Evolutionary conservation across 2,888 invertebrate genomes (phyloP), one percentile per base, ranked within the genome.

Genomic region (Dascillus cervinus): DNA sequence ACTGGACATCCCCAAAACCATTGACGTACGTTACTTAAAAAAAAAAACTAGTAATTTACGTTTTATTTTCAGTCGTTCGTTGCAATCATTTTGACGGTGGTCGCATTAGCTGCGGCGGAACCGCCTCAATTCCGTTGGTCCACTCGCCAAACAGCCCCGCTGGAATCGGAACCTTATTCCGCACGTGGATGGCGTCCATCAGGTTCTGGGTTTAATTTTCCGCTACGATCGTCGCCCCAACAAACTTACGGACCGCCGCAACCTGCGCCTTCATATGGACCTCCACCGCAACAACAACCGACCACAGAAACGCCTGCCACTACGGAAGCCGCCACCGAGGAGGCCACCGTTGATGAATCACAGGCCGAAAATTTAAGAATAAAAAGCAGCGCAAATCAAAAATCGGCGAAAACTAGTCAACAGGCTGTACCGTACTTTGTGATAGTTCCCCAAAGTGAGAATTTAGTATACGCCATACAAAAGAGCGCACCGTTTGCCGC

Each of bases 101-200:
- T 64, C 9, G 58, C 65, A 3, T 41, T 64, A 55, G 62, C 55
- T 13, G 40, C 61, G 11, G 69, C 70, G 3, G 70, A 71, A 47
- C 64, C 69, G 10, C 66, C 67, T 20, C 46, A 47, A 3, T 58
- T 55, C 34, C 56, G 60, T 19, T 55, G 52, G 37, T 53, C 52
- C 32, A 60, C 59, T 2, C 57, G 54, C 10, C 58, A 60, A 33
- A 29, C 25, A 13, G 23, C 33, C 13, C 13, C 22, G 4, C 29
- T 59, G 25, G 17, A 32, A 17, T 22, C 36, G 11, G 25, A 39
- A 11, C 26, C 30, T 26, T 28, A 25, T 1, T 60, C 59, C 3
- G 65, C 68, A 2, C 71, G 67, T 8, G 67, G 66, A 14, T 70
- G 66, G 64, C 60, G 50, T 36, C 70, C 71, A 12, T 48, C 57